Conservation (phyloP, 2,888 invertebrate genomes). For the Podotricha telesiphe region DNA sequence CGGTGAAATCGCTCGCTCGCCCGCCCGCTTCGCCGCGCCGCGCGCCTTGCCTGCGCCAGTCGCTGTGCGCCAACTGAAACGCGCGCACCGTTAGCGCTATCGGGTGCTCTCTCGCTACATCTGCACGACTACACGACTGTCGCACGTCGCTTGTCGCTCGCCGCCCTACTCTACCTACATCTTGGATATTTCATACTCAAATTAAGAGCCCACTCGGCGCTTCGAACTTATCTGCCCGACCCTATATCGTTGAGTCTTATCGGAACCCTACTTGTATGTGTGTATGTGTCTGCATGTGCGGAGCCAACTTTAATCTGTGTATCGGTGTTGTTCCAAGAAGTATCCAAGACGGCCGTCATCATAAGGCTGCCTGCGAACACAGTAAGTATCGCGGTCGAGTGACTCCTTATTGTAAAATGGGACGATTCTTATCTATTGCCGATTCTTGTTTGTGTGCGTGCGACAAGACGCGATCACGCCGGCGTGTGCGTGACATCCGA, state of each 20-base stretch:
- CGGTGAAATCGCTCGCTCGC: slow-evolving; percentile 79
- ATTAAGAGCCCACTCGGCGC: slow-evolving; percentile 60
- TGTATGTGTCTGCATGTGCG: slow-evolving; percentile 66
- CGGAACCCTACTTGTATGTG: slow-evolving; percentile 49
- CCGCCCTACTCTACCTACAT: slow-evolving; percentile 52
- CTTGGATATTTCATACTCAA: slow-evolving; percentile 56
- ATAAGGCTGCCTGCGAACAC: slow-evolving; percentile 82
- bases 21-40: slow-evolving; percentile 79
- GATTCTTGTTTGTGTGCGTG: slow-evolving; percentile 63
- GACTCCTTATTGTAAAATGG: slow-evolving; percentile 81
- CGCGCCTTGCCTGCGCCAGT: slow-evolving; percentile 82
- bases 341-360: slow-evolving; percentile 81
- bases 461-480: slow-evolving; percentile 53
- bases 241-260: slow-evolving; percentile 28
- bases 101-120: slow-evolving; percentile 68
- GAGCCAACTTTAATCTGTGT: slow-evolving; percentile 66
- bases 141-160: slow-evolving; percentile 56
- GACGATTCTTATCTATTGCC: slow-evolving; percentile 80
- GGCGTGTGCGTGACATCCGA: slow-evolving; percentile 76
- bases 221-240: slow-evolving; percentile 54
- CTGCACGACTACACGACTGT: slow-evolving; percentile 55
- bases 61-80: slow-evolving; percentile 83
- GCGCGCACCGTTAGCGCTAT: slow-evolving; percentile 82
- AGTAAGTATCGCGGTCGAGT: slow-evolving; percentile 79
- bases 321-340: slow-evolving; percentile 67